Conservation (phyloP, 2,888 invertebrate species). For the Eilema griseolum region DNA sequence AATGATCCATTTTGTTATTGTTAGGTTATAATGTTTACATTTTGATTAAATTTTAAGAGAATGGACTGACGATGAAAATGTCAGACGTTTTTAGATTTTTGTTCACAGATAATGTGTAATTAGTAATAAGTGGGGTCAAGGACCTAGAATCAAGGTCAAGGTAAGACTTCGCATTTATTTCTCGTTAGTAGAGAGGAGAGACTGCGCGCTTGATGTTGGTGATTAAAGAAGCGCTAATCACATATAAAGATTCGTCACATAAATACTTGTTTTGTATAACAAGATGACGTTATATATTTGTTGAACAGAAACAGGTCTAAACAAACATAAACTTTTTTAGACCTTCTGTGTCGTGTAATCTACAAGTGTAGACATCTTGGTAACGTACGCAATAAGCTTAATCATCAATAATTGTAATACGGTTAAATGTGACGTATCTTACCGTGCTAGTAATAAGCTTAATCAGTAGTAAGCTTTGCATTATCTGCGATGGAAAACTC, state of each 20-base stretch:
- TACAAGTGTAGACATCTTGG: too few relatives aligned
- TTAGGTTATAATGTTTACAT: background rate
- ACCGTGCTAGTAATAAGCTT: too few relatives aligned
- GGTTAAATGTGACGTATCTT: too few relatives aligned
- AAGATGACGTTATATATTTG: background rate
- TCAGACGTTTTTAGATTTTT: background rate
- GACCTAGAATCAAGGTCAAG: constrained; percentile 15
- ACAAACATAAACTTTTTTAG: too few relatives aligned
- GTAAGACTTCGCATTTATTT: constrained; percentile 3
- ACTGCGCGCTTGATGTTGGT: background rate
- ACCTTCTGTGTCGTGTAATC: too few relatives aligned
- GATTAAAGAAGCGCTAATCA: background rate
- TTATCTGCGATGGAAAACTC: too few relatives aligned
- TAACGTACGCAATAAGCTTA: too few relatives aligned
- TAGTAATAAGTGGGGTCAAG: constrained; percentile 9
- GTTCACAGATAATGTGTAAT: constrained; percentile 10
- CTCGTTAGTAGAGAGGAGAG: constrained; percentile 10
- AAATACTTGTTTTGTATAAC: background rate
- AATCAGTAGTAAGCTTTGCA: too few relatives aligned
- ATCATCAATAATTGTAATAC: too few relatives aligned
- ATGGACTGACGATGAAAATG: background rate
- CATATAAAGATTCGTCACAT: background rate
- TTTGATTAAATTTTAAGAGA: background rate
- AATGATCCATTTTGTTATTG: too few relatives aligned
- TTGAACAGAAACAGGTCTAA: background rate